Evolutionary conservation across 2,113 vertebrate species (phyloP).

Genomic region (Murina feae): DNA sequence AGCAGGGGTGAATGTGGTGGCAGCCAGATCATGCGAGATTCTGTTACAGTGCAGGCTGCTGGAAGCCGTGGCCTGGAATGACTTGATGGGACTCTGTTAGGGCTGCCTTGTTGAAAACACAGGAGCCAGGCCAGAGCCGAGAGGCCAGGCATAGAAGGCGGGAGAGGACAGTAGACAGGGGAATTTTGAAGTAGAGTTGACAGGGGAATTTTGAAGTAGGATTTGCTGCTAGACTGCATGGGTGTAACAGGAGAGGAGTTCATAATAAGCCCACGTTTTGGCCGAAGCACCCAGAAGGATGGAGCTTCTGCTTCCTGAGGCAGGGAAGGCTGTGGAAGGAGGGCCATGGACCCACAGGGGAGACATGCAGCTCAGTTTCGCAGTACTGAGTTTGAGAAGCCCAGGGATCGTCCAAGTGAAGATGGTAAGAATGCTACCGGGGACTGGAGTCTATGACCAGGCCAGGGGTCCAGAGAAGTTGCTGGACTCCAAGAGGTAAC

Average conservation of each 20-base stretch:
- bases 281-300: background rate
- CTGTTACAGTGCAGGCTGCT: background rate
- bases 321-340: background rate
- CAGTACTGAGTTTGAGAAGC: background rate
- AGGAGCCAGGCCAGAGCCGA: background rate
- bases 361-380: background rate
- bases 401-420: background rate
- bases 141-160: rapidly evolving
- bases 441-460: background rate
- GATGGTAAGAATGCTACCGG: rapidly evolving
- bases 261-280: background rate
- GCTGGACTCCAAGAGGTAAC: background rate
- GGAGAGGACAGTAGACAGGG: background rate
- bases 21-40: background rate
- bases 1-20: no score
- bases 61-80: background rate
- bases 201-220: background rate
- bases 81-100: background rate
- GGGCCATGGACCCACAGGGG: background rate
- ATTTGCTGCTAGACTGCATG: background rate
- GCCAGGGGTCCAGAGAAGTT: no score
- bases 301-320: background rate
- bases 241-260: background rate
- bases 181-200: background rate
- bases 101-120: background rate